Evolutionary conservation across 2,888 invertebrate species (phyloP), one percentile per base, ranked within the genome.

Genomic region (Oxyteleia sp.): DNA sequence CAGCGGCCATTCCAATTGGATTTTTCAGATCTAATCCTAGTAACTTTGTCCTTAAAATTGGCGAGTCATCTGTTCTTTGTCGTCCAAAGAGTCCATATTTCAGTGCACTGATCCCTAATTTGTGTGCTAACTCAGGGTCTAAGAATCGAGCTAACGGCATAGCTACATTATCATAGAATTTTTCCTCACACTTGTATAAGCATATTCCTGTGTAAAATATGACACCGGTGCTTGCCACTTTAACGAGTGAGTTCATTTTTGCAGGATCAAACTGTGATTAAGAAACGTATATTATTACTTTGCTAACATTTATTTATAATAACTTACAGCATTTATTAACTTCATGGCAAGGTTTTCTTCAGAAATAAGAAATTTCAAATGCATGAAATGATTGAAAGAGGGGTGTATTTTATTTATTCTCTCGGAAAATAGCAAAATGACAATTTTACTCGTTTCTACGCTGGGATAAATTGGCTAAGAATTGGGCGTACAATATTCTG

Each of bases 1-100:
- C 99, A 74, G 99, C 99, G 23, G 99, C 99, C 90, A 99, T 96
- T n/a, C 99, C 99, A 87, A 99, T 94, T 0, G 99, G 99, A 94
- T 98, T 99, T 68, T 95, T 94, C 82, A 99, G 95, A 11, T 96
- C 93, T 82, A 95, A 94, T 18, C 95, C 95, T 92, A 97, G 96
- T 53, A 98, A 94, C 66, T 94, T 95, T 0, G 96, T 96, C 91
- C 95, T 95, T 91, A 98, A 94, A 81, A 94, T 93, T 23, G 94
- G 92, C 1, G 96, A 95, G 93, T 98, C 97, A 69, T 94, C 90
- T 78, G 93, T 94, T 61, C 89, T 93, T 87, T 95, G 94, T 84
- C 94, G 93, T 10, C 97, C 96, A 83, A 97, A 94, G 0, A 98
- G 84, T 18, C 96, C 95, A 94, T 97, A 96, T 93, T 98, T 97